A percentile compares a stretch with the other conserved stretches of the same genome.
phyloP scores from a whole-genome alignment of 1,140 invertebrate species.

The Cydia pomonella region DNA sequence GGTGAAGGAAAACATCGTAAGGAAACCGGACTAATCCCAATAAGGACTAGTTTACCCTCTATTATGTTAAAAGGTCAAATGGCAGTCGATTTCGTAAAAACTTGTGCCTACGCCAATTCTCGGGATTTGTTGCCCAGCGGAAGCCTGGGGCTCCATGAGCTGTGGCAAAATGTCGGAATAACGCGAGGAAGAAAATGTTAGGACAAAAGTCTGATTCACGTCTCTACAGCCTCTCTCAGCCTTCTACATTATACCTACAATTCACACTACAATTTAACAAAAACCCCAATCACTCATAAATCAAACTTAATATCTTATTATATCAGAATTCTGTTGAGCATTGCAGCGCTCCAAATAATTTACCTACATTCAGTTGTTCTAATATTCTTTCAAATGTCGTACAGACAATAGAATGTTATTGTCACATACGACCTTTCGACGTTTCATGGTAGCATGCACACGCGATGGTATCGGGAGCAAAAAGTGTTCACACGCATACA shows the following conservation, averaged over 20 bases:
- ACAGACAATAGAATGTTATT: neutral
- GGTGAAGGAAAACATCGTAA: too few relatives aligned
- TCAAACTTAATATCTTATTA: conserved; percentile 4
- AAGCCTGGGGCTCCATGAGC: too few relatives aligned
- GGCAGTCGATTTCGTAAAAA: too few relatives aligned
- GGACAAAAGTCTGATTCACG: too few relatives aligned
- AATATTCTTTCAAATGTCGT: neutral
- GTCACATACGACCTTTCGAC: neutral
- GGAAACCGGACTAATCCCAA: too few relatives aligned
- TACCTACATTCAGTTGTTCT: neutral
- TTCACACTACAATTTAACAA: neutral
- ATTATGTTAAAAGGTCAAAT: too few relatives aligned
- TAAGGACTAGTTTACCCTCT: too few relatives aligned
- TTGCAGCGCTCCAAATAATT: conserved; percentile 7
- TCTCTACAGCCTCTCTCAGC: too few relatives aligned
- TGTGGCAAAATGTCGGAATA: too few relatives aligned
- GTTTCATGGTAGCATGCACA: neutral
- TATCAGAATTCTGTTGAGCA: neutral
- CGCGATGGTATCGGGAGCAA: conserved; percentile 8
- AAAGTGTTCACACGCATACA: conserved; percentile 17
- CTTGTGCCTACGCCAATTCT: too few relatives aligned
- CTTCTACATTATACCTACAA: neutral
- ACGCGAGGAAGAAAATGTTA: too few relatives aligned
- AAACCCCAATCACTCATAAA: neutral
- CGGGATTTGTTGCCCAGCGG: too few relatives aligned